Percentiles rank a stretch among this genome's conserved stretches.
These are phyloP conservation scores for Pontoporia blainvillei DNA, from an alignment of 2,113 vertebrate genomes.

Conservation along the genomic window DNA sequence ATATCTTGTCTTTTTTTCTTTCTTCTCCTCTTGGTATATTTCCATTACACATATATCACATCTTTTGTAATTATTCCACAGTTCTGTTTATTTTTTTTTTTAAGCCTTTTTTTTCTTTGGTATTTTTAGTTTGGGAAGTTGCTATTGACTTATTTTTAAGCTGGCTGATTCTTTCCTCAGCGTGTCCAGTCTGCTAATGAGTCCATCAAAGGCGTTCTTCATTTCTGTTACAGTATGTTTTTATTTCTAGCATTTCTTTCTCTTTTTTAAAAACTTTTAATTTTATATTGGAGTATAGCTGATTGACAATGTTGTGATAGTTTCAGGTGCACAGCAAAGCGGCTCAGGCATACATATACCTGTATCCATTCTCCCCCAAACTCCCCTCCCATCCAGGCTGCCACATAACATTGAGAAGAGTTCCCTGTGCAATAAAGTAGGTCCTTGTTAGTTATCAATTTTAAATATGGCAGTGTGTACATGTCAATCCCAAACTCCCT, in stretches of 20 bases:
- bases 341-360: too few species aligned
- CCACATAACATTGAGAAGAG: too few species aligned
- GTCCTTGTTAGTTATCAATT: too few species aligned
- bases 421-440: too few species aligned
- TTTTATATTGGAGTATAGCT: too few species aligned
- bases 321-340: too few species aligned
- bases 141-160: background rate
- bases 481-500: too few species aligned
- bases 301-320: too few species aligned
- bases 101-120: background rate
- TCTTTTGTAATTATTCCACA: background rate
- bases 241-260: background rate
- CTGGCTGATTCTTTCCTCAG: background rate
- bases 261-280: too few species aligned
- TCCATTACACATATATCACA: background rate
- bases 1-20: background rate
- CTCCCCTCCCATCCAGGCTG: too few species aligned
- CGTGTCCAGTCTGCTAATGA: background rate
- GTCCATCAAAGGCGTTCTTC: background rate
- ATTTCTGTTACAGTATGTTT: background rate
- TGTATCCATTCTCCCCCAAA: too few species aligned
- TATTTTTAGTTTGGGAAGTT: background rate
- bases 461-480: too few species aligned
- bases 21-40: background rate
- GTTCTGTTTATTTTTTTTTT: background rate